phyloP scores from a whole-genome alignment of 2,888 invertebrate genomes.

The Ennomos erosarius region DNA sequence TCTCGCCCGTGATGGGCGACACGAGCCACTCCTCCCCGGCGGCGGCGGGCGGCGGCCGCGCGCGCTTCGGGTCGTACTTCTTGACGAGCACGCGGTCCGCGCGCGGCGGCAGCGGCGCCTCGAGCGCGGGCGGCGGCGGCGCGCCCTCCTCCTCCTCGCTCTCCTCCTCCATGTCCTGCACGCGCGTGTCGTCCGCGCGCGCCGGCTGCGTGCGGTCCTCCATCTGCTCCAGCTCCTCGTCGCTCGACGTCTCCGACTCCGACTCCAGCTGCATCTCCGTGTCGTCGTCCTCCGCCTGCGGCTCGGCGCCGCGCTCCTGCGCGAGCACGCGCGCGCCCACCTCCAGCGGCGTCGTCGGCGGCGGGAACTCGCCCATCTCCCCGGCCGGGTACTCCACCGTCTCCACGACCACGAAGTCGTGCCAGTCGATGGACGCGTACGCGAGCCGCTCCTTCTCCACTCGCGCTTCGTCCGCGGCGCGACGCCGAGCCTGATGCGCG shows the following conservation, averaged over 20 bases:
- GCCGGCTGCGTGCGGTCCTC: conserved; percentile 85
- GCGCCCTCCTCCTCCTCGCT: conserved; percentile 92
- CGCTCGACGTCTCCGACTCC: conserved; percentile 74
- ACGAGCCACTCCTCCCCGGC: conserved; percentile 94
- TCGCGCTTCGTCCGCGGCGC: conserved; percentile 97
- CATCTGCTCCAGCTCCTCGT: conserved; percentile 87
- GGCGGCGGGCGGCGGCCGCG: conserved; percentile 86
- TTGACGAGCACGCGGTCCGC: conserved; percentile 98
- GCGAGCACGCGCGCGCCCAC: conserved; percentile 97
- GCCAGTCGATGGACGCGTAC: conserved; percentile 99
- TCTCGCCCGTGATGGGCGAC: conserved; percentile 99
- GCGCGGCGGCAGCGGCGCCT: conserved; percentile 92
- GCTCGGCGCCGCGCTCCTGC: conserved; percentile 90
- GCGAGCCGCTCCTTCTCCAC: conserved; percentile 97
- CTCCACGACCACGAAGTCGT: conserved; percentile 99
- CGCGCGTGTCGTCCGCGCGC: conserved; percentile 78
- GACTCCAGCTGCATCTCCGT: conserved; percentile 97
- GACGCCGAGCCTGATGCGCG: conserved; percentile 96
- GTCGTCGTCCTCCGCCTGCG: conserved; percentile 87
- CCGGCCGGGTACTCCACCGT: conserved; percentile 99
- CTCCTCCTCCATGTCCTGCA: conserved; percentile 96
- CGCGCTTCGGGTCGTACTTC: conserved; percentile 96
- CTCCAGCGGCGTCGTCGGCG: conserved; percentile 98
- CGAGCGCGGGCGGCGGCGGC: conserved; percentile 49
- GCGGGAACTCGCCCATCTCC: conserved; percentile 98